Percentiles rank a stretch among this genome's conserved stretches.
Evolutionary conservation across 2,888 invertebrate genomes (phyloP).

Genomic region (Galerucella pusilla): DNA sequence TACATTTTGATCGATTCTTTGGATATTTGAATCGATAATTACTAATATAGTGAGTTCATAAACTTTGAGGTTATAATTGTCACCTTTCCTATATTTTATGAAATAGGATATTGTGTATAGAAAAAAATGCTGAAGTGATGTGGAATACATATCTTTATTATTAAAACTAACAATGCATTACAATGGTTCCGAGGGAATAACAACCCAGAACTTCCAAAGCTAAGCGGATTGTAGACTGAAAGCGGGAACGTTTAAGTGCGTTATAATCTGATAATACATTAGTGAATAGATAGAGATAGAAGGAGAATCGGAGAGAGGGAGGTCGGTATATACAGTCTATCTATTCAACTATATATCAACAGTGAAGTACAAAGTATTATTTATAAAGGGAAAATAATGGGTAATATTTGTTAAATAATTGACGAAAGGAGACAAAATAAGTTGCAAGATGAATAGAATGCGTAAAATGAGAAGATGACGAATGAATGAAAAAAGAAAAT

Average conservation of each 20-base stretch:
- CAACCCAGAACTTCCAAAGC: constrained; percentile 51
- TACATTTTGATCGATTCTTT: constrained; percentile 9
- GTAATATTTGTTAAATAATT: not conserved
- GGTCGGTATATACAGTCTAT: constrained; percentile 40
- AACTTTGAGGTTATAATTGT: too few relatives aligned
- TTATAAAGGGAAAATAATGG: not conserved
- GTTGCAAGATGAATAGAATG: not conserved
- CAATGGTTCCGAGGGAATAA: constrained; percentile 21
- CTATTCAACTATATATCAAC: constrained; percentile 30
- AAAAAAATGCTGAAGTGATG: not conserved
- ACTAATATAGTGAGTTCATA: not conserved
- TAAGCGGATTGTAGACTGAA: constrained; percentile 61
- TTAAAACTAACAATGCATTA: constrained; percentile 16
- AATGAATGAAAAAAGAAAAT: too few relatives aligned
- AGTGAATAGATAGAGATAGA: constrained; percentile 53
- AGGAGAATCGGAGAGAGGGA: constrained; percentile 30
- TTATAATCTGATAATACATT: constrained; percentile 63
- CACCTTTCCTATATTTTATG: too few relatives aligned
- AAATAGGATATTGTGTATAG: too few relatives aligned
- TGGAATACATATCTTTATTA: constrained; percentile 3
- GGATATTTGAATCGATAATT: constrained; percentile 4
- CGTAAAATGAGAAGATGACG: too few relatives aligned
- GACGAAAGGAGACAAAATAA: not conserved
- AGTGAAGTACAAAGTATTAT: not conserved
- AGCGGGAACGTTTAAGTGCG: constrained; percentile 62